Evolutionary conservation across 2,797 vertebrate species (phyloP).

Genomic region (Brachyrhaphis roseni): DNA sequence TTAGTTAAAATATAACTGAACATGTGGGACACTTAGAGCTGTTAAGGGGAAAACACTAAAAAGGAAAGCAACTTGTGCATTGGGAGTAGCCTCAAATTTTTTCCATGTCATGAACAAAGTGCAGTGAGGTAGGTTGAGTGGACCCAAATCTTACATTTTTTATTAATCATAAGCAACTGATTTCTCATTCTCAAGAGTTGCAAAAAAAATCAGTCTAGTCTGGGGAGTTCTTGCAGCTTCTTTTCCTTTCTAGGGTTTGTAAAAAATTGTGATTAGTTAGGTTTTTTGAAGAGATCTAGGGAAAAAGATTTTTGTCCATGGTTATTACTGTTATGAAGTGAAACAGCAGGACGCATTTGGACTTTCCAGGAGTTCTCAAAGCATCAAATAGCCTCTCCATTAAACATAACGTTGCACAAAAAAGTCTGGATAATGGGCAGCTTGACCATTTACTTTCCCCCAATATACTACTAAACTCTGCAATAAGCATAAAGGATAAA

Average conservation of each 20-base stretch:
- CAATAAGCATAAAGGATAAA: not conserved
- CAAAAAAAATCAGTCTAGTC: not conserved
- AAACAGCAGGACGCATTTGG: not conserved
- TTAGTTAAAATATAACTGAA: not conserved
- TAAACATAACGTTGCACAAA: not conserved
- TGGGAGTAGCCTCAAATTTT: not conserved
- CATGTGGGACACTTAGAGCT: not conserved
- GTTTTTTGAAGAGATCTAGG: not conserved
- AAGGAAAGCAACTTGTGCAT: not conserved
- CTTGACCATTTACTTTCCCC: not conserved
- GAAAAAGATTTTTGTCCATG: not conserved
- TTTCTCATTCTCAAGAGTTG: not conserved
- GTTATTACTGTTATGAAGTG: not conserved
- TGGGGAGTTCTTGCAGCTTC: not conserved
- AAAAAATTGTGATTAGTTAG: not conserved
- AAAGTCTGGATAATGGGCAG: not conserved
- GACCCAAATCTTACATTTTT: not conserved
- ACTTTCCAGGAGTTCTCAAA: not conserved
- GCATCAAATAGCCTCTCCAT: not conserved
- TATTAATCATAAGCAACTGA: not conserved
- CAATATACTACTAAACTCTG: not conserved
- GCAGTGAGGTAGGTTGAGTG: not conserved
- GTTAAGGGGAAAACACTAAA: not conserved
- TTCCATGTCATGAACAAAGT: not conserved
- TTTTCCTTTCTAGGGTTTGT: not conserved